A percentile compares a stretch with the other conserved stretches of the same genome.
Conservation (phyloP, 2,888 invertebrate species). For the Notocelia uddmanniana region DNA sequence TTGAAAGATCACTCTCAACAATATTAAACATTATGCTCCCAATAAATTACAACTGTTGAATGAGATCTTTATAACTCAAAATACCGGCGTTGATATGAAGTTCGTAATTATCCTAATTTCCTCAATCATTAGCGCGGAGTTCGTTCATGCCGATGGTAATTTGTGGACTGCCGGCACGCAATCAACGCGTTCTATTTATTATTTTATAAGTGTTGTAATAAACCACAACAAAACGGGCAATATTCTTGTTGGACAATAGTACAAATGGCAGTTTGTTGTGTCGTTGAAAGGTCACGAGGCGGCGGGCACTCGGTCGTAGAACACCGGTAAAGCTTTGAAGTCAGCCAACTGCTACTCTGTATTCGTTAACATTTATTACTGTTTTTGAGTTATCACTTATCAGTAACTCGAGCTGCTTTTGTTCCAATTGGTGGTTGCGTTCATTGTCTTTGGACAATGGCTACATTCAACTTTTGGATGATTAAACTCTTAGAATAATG, state of each 20-base stretch:
- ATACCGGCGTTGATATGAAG: constrained; percentile 63
- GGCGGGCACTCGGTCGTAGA: constrained; percentile 2
- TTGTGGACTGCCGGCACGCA: constrained; percentile 64
- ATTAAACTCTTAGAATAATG: not conserved
- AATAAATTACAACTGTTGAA: constrained; percentile 49
- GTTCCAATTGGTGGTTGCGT: not conserved
- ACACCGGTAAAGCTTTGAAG: constrained; percentile 25
- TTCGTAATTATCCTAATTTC: constrained; percentile 65
- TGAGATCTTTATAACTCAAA: constrained; percentile 55
- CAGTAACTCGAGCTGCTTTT: constrained; percentile 6
- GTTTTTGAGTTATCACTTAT: not conserved
- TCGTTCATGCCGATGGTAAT: constrained; percentile 64
- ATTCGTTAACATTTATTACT: constrained; percentile 18
- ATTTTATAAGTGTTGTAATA: constrained; percentile 45
- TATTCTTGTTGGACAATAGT: constrained; percentile 36
- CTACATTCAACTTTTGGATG: not conserved
- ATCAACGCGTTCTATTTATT: constrained; percentile 52
- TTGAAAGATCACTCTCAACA: constrained; percentile 4
- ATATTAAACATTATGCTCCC: constrained; percentile 11
- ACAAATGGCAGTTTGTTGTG: constrained; percentile 29
- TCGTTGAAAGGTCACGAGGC: constrained; percentile 28
- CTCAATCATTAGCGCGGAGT: constrained; percentile 61
- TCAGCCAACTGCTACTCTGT: constrained; percentile 10
- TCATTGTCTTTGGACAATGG: constrained; percentile 1
- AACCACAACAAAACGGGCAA: constrained; percentile 40